Percentiles rank a stretch among this genome's conserved stretches.
phyloP scores from a whole-genome alignment of 2,888 invertebrate genomes.

The Callyntrura sp. region DNA sequence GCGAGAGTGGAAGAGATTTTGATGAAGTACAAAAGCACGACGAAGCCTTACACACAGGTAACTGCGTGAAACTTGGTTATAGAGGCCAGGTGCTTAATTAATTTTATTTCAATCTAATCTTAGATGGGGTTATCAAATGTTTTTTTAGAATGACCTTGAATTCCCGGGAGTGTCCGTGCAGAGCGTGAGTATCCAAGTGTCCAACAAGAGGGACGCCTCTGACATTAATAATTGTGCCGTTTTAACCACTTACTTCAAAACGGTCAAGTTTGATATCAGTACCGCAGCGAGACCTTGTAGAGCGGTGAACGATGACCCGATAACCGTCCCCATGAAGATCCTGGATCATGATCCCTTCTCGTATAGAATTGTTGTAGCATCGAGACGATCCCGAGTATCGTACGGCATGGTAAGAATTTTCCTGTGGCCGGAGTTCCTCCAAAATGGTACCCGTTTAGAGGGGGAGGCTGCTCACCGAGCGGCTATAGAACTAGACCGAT shows the following conservation, averaged over 20 bases:
- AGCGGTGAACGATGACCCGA: neutral
- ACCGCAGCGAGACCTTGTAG: slow-evolving; percentile 57
- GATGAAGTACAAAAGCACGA: slow-evolving; percentile 88
- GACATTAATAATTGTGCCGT: too few species aligned
- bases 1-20: slow-evolving; percentile 89
- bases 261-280: slow-evolving; percentile 38
- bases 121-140: neutral
- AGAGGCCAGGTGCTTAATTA: neutral
- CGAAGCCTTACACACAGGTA: slow-evolving; percentile 88
- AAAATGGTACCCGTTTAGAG: slow-evolving; percentile 32
- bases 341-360: slow-evolving; percentile 28
- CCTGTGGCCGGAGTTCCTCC: neutral
- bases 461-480: neutral
- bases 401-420: slow-evolving; percentile 50
- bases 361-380: slow-evolving; percentile 30
- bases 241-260: slow-evolving; percentile 43
- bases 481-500: slow-evolving; percentile 37
- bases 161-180: slow-evolving; percentile 84
- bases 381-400: slow-evolving; percentile 14
- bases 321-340: neutral
- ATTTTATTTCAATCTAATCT: neutral
- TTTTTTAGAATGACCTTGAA: slow-evolving; percentile 36
- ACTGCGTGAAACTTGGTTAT: too few species aligned
- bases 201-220: too few species aligned
- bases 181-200: slow-evolving; percentile 85